Base-by-base conservation (phyloP, 2,888 invertebrate genomes). In the Colostygia pectinataria region DNA sequence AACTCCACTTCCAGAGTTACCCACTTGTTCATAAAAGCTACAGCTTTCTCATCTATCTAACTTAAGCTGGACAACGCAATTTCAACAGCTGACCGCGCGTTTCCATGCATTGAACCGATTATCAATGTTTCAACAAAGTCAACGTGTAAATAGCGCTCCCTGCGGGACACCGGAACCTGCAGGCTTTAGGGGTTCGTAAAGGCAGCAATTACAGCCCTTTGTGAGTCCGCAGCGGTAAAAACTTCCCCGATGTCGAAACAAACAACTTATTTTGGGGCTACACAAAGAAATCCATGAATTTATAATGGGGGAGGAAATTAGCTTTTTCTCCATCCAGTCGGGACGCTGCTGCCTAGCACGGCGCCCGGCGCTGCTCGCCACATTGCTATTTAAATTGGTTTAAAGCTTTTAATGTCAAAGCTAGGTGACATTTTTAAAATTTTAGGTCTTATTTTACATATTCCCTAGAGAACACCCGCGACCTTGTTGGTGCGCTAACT, bases 271-370 rank as follows among this genome's bases (percentile, higher is more conserved):
- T 80, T 80, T 70, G 67, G 71, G 63, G 66, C 54, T 63, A 77
- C 82, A 83, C 82, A 83, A 82, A 84, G 83, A 81, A 61, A 77
- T 74, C 74, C 83, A 86, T 86, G 85, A 86, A 86, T 86, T 83
- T 84, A 80, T 85, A 84, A 86, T 86, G 77, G 63, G 61, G 53
- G 59, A 74, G 83, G 83, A 84, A 83, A 84, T 85, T 84, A 84
- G 77, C 80, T 84, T 83, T 85, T 83, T 80, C 77, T 77, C 75
- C 72, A 56, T 65, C 61, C 66, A 68, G 62, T 53, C 53, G 62
- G 59, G 54, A 33, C 29, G 53, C 37, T 2, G 14, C 31, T 7
- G 50, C 25, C 20, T 23, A 13, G n/a, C 12, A 23, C 33, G 18
- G 2, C 28, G 27, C 33, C 24, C 12, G 40, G 2, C 34, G 1